Percentiles rank a stretch among this genome's conserved stretches.
These are phyloP conservation scores for Buteo buteo DNA, from an alignment of 2,113 vertebrate species.

Conservation along the genomic window DNA sequence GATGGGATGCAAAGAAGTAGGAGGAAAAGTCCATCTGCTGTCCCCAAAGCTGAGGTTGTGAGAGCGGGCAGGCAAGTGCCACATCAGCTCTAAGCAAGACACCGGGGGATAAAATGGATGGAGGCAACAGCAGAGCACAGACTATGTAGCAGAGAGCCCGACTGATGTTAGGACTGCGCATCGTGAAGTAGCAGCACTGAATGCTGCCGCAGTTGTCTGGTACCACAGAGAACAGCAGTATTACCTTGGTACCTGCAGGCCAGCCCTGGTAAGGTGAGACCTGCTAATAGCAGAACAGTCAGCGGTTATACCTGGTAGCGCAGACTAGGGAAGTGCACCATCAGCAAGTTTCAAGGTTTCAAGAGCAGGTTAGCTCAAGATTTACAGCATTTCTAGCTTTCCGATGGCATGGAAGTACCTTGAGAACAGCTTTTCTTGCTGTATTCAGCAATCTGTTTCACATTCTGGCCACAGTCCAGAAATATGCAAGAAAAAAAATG, in stretches of 20 bases:
- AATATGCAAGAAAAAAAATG: not conserved
- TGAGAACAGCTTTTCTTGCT: slow-evolving; percentile 47
- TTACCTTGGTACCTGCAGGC: not conserved
- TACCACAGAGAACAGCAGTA: not conserved
- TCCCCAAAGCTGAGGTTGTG: not conserved
- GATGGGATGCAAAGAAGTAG: not conserved
- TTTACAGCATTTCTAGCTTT: slow-evolving; percentile 50
- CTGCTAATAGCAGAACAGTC: not conserved
- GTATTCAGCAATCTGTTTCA: slow-evolving; percentile 47
- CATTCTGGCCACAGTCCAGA: slow-evolving; percentile 36
- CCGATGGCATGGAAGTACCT: slow-evolving; percentile 29
- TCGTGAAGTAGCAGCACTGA: not conserved
- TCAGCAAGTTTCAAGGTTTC: slow-evolving; percentile 56
- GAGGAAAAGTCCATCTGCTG: not conserved
- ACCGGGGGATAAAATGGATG: not conserved
- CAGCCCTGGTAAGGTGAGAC: not conserved
- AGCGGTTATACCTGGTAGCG: not conserved
- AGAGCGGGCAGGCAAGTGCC: not conserved
- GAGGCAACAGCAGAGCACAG: not conserved
- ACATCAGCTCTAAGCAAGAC: not conserved
- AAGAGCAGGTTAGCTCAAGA: slow-evolving; percentile 29
- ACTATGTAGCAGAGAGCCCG: not conserved
- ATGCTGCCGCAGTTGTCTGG: not conserved
- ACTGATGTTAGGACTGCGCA: not conserved
- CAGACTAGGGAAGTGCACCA: not conserved